Evolutionary conservation across 2,113 vertebrate genomes (phyloP), one percentile per base, ranked within the genome.

Genomic region (Uria aalge): DNA sequence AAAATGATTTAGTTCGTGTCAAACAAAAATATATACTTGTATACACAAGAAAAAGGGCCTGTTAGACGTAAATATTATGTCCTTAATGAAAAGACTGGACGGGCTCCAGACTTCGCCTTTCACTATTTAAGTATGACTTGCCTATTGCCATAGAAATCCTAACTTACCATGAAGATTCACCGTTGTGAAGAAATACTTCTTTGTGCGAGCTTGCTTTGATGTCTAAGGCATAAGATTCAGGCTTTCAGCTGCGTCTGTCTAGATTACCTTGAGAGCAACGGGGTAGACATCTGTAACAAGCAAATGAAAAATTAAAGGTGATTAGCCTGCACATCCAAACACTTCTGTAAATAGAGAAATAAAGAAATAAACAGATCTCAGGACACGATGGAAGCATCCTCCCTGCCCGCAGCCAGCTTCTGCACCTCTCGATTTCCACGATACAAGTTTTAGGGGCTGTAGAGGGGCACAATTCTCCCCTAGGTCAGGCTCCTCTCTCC

Each of bases 121-220:
- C 99, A 99, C 98, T 99, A 99, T 99, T 99, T 99, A 98, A 99
- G 98, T 99, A 99, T 98, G 99, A 99, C 99, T 99, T 98, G 99
- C 98, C 99, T 98, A 99, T 99, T 99, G 99, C 99, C 98, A 99
- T 99, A 99, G 99, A 99, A 99, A 99, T 99, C 98, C 99, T 99
- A 99, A 99, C 99, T 99, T 99, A 99, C 99, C 99, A 98, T 99
- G 99, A 99, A 99, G 99, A 99, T 99, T 99, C 99, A 99, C 99
- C 98, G 99, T 99, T 98, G 99, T 98, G 99, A 99, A 99, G 98
- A 99, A 99, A 99, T 99, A 98, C 98, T 98, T 99, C 99, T 99
- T 99, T 99, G 99, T 99, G 97, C 62, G 96, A 98, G 97, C 90
- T 95, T 97, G 97, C 99, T 99, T 99, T 99, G 99, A 99, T 99